These are phyloP conservation scores for Apistogramma diplotaenia DNA, from an alignment of 2,113 vertebrate species.

Conservation along the genomic window DNA sequence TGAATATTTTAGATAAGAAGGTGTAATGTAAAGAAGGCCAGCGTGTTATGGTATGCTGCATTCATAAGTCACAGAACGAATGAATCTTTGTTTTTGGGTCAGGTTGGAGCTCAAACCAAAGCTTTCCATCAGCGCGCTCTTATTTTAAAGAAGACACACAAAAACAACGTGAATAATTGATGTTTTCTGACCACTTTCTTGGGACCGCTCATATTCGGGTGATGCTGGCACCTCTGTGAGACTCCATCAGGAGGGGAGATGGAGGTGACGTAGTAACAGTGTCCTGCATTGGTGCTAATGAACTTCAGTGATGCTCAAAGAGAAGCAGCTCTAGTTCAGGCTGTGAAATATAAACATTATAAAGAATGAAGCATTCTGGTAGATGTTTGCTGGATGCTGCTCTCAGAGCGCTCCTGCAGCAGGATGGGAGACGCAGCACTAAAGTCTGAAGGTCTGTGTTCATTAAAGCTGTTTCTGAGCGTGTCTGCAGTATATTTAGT, in stretches of 20 bases:
- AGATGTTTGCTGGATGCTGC: no score
- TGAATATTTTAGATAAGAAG: constrained; percentile 55
- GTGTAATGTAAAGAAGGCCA: constrained; percentile 11
- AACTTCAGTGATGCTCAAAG: neutral
- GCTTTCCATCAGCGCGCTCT: neutral
- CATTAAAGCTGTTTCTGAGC: neutral
- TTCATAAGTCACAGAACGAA: constrained; percentile 25
- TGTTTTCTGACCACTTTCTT: constrained; percentile 9
- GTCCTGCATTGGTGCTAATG: constrained; percentile 33
- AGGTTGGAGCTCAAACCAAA: constrained; percentile 14
- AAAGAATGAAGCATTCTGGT: no score
- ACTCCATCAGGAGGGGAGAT: constrained; percentile 15
- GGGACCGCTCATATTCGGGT: constrained; percentile 2
- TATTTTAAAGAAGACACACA: neutral
- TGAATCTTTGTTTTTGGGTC: constrained; percentile 43
- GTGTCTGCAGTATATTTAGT: neutral
- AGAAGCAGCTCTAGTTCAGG: no score
- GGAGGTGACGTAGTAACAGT: constrained; percentile 36
- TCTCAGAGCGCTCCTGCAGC: no score
- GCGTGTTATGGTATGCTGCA: constrained; percentile 33
- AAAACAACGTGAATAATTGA: neutral
- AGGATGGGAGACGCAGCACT: no score
- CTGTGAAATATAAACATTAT: no score
- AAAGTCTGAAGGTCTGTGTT: no score
- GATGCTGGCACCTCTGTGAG: constrained; percentile 19